Evolutionary conservation across 2,888 invertebrate species (phyloP), one percentile per base, ranked within the genome.

Genomic region (Drosophila mettleri): DNA sequence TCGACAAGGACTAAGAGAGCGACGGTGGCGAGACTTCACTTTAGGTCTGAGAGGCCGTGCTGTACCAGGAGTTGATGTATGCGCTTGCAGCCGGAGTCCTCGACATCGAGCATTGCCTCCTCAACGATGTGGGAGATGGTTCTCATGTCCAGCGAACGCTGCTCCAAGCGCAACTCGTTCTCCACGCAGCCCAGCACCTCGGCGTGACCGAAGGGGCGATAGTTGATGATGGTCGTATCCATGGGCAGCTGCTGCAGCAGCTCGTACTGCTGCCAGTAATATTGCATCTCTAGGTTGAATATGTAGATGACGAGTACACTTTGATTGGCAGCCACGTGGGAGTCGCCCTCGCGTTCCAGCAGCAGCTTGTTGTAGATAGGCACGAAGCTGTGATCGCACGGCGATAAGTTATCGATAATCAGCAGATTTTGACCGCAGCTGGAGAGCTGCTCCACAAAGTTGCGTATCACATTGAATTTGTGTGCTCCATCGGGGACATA

Each of bases 381-480:
- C 45, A 83, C 80, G 8, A 83, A 55, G 12, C 61, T 46, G 12
- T 78, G 53, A 20, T 83, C 86, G 24, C 81, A 80, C 10, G 75
- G 39, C 12, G 54, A 14, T 5, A 91, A 61, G 62, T 89, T 79
- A 49, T 91, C 91, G 16, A 91, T 85, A 38, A 91, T 72, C 8
- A 91, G 54, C 45, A 90, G 65, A 68, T 90, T 91, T 8, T 80
- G 75, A 1, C 90, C 90, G 31, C 90, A 91, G 8, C 55, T 60
- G 1, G 83, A 84, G 0, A 91, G 62, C 2, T 72, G 63, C 0
- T 75, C 71, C 1, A 78, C 33, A 33, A 80, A 80, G 16, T 66
- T 60, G 29, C 61, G 45, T 31, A 78, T 33, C 41, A 77, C 27
- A 8, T 75, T 53, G 18, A 74, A 66, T 31, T 77, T 83, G 3